Evolutionary conservation across 92 coral and sea anemone genomes (phyloP).

Genomic region (Anthopleura xanthogrammica): DNA sequence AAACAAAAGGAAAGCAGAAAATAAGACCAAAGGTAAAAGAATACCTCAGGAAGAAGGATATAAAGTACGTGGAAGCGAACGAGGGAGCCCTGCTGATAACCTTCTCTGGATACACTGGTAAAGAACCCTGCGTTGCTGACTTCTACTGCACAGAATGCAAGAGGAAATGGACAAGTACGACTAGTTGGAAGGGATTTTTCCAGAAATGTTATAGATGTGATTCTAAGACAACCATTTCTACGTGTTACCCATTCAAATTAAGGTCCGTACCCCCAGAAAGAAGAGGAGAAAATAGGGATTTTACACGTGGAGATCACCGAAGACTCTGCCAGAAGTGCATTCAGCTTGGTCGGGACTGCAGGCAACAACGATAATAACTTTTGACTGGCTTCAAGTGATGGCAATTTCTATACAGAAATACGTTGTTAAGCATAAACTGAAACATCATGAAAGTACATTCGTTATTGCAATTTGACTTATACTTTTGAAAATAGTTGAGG

Average conservation of each 20-base stretch:
- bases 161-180: conserved; percentile 42
- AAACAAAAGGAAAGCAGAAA: conserved; percentile 28
- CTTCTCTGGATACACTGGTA: conserved; percentile 40
- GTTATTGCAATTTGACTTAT: too few relatives aligned
- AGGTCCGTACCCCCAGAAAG: background rate
- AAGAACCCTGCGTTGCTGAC: conserved; percentile 52
- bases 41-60: conserved; percentile 25
- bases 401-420: too few relatives aligned
- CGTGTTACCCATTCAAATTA: conserved; percentile 33
- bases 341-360: background rate
- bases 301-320: background rate
- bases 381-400: too few relatives aligned
- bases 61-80: conserved; percentile 25
- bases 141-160: conserved; percentile 42
- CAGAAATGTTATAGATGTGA: conserved; percentile 31
- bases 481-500: too few relatives aligned
- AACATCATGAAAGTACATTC: too few relatives aligned
- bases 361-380: background rate
- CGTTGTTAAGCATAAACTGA: too few relatives aligned
- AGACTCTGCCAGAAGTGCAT: background rate
- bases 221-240: background rate
- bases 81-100: conserved; percentile 60
- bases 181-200: conserved; percentile 38
- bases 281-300: background rate
- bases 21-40: conserved; percentile 60